Evolutionary conservation across 2,113 vertebrate species (phyloP).

Genomic region (Benitochromis conjunctus): DNA sequence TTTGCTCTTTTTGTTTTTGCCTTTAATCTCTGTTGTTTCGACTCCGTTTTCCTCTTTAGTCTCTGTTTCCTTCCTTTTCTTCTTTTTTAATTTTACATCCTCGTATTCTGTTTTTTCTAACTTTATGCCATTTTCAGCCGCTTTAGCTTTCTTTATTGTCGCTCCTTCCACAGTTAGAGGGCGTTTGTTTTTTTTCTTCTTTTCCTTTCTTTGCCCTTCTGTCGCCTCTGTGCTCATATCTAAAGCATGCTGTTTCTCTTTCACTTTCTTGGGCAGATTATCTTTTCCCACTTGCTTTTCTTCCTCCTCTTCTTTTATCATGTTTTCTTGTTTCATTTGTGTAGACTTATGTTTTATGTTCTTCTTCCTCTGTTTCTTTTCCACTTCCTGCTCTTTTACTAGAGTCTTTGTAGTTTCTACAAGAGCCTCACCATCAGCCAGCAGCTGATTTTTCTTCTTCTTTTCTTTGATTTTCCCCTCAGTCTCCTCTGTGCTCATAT

Average conservation of each 20-base stretch:
- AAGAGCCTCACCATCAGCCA: not conserved
- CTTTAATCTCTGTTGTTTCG: not conserved
- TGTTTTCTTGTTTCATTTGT: not conserved
- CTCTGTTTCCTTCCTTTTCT: not conserved
- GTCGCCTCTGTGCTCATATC: not conserved
- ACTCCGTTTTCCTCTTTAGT: not conserved
- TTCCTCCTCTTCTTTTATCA: not conserved
- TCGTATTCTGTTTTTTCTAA: not conserved
- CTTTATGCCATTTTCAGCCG: not conserved
- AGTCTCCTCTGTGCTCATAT: not conserved
- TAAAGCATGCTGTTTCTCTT: not conserved
- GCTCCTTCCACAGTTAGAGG: not conserved
- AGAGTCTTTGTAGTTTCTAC: not conserved
- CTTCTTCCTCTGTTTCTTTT: constrained; percentile 15
- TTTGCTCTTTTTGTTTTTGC: not conserved
- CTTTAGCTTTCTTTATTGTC: not conserved
- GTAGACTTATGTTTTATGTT: not conserved
- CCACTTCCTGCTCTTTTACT: not conserved
- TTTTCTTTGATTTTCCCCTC: not conserved
- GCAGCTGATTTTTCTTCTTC: not conserved
- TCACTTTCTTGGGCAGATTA: constrained; percentile 7
- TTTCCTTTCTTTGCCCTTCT: not conserved
- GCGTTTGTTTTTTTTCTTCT: not conserved
- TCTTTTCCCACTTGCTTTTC: not conserved
- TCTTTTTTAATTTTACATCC: constrained; percentile 9